Base-by-base conservation (phyloP, 2,797 vertebrate species). In the Lemur catta region DNA sequence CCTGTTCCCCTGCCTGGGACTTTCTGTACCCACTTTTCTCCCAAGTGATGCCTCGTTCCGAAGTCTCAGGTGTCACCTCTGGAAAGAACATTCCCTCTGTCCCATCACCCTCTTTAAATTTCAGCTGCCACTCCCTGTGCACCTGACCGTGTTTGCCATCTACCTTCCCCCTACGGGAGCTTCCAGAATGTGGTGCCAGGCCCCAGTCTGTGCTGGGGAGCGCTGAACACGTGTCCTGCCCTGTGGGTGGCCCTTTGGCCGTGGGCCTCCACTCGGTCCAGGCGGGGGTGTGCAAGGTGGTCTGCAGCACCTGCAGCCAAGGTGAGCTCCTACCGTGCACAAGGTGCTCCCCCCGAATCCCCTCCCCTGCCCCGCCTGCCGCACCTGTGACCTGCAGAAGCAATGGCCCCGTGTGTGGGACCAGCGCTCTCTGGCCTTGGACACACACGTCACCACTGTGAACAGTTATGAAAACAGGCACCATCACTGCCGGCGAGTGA, bases 331-430 rank as follows among this genome's bases (percentile, higher is more conserved):
- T 4, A 1, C 26, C 33, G 6, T 7, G 10, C 12, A 10, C 69
- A 2, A 14, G 46, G 43, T 12, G 4, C 38, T 24, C 33, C 5
- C 30, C 43, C 74, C 14, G 0, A 2, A n/a, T 7, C 52, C 48
- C 22, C 13, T 24, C 13, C 59, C 22, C 24, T 20, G 6, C 67
- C 28, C 0, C 8, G 0, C 15, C 0, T 14, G 0, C 0, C 0
- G 28, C 2, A 5, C 28, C 50, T 6, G 8, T 6, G 79, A 3
- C 28, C 65, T 12, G 30, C 35, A 46, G 78, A 38, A 7, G 52
- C 0, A 7, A 14, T 1, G 2, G 17, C 61, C 46, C 2, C 1
- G 41, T 0, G 17, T 24, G 7, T 10, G 61, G 7, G 15, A 65
- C 46, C 57, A 28, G 41, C 2, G 13, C 41, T 48, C 15, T 18